Base-by-base conservation (phyloP, 2,888 invertebrate species). In the Sarcophaga variegata region DNA sequence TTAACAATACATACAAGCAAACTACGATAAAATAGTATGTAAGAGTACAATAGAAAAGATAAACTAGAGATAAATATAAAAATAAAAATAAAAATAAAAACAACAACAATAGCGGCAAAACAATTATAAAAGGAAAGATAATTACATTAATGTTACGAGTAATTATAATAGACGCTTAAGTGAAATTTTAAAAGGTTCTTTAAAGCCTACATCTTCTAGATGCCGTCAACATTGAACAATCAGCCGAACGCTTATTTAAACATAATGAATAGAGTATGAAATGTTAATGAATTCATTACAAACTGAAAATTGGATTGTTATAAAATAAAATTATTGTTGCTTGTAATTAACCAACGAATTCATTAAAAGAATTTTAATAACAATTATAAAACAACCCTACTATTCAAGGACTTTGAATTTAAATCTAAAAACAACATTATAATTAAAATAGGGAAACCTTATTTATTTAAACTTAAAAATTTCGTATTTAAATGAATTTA, bases 161-260 rank as follows among this genome's bases (percentile, higher is more conserved):
- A 76, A 25, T 64, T 27, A 54, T 17, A 64, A 20, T 49, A 27
- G 64, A 27, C 25, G 59, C 11, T 12, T 27, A 27, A 14, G n/a
- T 54, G 25, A 54, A 27, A 10, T 1, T 54, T 14, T 49, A 11
- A 49, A 63, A 25, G 47, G 63, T 3, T 17, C 54, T 14, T 54
- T 49, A 49, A 54, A 76, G 75, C 75, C 75, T 66, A 76, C 75
- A 76, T 64, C 70, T 71, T 64, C 70, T 71, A 71, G 54, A 71
- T 59, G 54, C 54, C 14, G 54, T 14, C 54, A 54, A 54, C 54
- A 54, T 14, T 54, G 54, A 37, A 14, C 17, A 37, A 37, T 6
- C 37, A 37, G 8, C 6, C 37, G 6, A 37, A 8, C 66, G 45
- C 37, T 66, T 66, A 66, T 66, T 66, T 37, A 37, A 27, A 27